Evolutionary conservation across 2,888 invertebrate genomes (phyloP), one percentile per base, ranked within the genome.

Genomic region (Pristionchus fissidentatus): DNA sequence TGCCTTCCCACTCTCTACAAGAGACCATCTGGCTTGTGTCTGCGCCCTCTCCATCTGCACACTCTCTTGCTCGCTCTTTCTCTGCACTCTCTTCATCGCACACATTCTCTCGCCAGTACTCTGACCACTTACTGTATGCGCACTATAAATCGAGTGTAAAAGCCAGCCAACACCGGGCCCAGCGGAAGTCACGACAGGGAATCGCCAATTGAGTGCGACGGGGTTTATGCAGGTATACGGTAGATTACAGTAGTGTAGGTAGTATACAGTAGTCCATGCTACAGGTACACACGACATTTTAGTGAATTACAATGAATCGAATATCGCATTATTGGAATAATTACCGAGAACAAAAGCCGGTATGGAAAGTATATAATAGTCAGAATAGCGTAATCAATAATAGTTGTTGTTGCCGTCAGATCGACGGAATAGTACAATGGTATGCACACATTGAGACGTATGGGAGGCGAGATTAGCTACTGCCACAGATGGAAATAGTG

Each of bases 351-450:
- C n/a, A n/a, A n/a, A n/a, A n/a, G n/a, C n/a, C n/a, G n/a, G n/a
- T n/a, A n/a, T n/a, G n/a, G n/a, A n/a, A n/a, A n/a, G n/a, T n/a
- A n/a, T n/a, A n/a, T n/a, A n/a, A n/a, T n/a, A n/a, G n/a, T n/a
- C n/a, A n/a, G n/a, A n/a, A n/a, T n/a, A 26, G 41, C 8, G 38
- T 19, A 43, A 70, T 70, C 41, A 41, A 70, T 70, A 13, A 10
- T n/a, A 19, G n/a, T n/a, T 41, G 41, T n/a, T n/a, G n/a, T n/a
- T n/a, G n/a, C n/a, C n/a, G n/a, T n/a, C 38, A 70, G n/a, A 41
- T 70, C 70, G 43, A 70, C 38, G 43, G 41, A 70, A 70, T 43
- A 70, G 70, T 70, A 70, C 70, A 70, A n/a, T n/a, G n/a, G n/a
- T n/a, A n/a, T n/a, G 26, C 55, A 55, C 55, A 55, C 70, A 26